phyloP scores from a whole-genome alignment of 2,113 vertebrate species.

The Cephalopterus ornatus region DNA sequence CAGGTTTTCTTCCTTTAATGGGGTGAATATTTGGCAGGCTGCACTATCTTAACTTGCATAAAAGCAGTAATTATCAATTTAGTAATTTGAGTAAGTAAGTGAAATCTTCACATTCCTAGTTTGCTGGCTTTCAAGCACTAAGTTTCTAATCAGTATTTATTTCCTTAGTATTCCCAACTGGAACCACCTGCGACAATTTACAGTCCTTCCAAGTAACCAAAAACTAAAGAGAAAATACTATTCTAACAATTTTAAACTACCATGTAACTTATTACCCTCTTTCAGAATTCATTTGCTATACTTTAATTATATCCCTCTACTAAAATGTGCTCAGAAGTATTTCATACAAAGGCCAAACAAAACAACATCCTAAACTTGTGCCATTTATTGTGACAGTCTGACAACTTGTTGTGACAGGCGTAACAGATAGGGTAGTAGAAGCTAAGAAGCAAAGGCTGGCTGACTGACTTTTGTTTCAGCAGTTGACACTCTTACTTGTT shows the following conservation, averaged over 20 bases:
- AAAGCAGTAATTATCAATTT: not conserved
- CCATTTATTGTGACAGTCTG: constrained; percentile 14
- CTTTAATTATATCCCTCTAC: not conserved
- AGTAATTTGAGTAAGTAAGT: not conserved
- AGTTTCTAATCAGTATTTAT: not conserved
- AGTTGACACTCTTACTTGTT: not conserved
- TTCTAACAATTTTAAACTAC: not conserved
- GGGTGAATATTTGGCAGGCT: not conserved
- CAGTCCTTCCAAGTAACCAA: not conserved
- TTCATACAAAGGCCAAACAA: not conserved
- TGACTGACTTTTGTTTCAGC: not conserved
- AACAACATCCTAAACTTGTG: not conserved
- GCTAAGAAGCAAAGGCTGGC: not conserved
- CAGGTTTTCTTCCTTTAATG: not conserved
- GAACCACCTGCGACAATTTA: not conserved
- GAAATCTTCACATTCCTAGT: not conserved
- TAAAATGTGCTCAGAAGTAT: not conserved
- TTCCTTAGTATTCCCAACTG: not conserved
- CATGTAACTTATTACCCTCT: not conserved
- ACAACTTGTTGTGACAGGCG: not conserved
- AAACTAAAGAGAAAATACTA: not conserved
- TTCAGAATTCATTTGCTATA: not conserved
- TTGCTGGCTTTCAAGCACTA: not conserved
- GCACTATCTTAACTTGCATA: not conserved
- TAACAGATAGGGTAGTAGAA: constrained; percentile 29